Base-by-base conservation (phyloP, 2,113 vertebrate genomes). In the Cygnus atratus region DNA sequence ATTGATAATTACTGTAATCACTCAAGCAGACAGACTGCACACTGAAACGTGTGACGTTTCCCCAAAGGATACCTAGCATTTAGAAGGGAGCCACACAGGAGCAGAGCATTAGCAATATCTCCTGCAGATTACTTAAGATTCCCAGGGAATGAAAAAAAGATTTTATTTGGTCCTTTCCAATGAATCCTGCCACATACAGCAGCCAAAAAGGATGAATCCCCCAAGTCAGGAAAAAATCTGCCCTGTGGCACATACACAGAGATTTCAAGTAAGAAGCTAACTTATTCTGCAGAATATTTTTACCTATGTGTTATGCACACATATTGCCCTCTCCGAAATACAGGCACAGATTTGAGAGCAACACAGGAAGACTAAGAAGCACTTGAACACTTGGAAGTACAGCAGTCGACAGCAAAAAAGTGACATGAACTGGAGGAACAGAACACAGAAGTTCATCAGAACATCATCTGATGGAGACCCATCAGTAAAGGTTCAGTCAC, bases 321-420 rank as follows among this genome's bases (percentile, higher is more conserved):
- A 0, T 29, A 33, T 43, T 67, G 25, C 61, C 63, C 24, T 71
- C 28, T 79, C 28, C 28, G 61, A 68, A 13, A 22, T 16, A 50
- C 17, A 71, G 13, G 16, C 50, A 62, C 19, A 86, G 18, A 66
- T 74, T 6, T 65, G 12, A 5, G 24, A 86, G 31, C 4, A 65
- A 35, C 14, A 46, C 14, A 52, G 41, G 8, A 85, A 82, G 19
- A 85, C 2, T 0, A 3, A 91, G 33, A 11, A 20, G 84, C 6
- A 11, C 6, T 58, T 26, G 29, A 74, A 58, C 8, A 12, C 26
- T 67, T 72, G 6, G 33, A 59, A 75, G 82, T 7, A 26, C 7
- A 41, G 52, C 14, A 7, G 3, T 24, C 68, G 11, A 59, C 7
- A 75, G 37, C 28, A 70, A 65, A 19, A 0, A 0, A 3, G 18